These are phyloP conservation scores for Hedychridium roseum DNA, from an alignment of 2,888 invertebrate species.

Conservation along the genomic window DNA sequence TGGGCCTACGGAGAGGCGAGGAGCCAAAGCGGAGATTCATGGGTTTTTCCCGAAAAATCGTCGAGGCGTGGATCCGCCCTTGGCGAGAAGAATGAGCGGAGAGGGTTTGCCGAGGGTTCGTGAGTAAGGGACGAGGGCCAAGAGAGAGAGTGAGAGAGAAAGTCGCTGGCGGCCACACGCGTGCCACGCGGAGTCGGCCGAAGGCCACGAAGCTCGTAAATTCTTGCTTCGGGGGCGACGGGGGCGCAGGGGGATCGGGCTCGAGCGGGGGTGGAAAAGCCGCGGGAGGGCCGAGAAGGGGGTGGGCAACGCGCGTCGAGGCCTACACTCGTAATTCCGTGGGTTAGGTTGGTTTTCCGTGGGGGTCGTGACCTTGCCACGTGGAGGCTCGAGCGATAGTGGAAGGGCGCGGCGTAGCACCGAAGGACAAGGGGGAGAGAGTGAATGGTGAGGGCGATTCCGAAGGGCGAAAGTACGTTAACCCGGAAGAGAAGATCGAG, in stretches of 20 bases:
- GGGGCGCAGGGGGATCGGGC: not conserved
- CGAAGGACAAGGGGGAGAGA: constrained; percentile 31
- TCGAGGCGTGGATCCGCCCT: too few species aligned
- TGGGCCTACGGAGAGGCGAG: too few species aligned
- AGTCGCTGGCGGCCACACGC: constrained; percentile 14
- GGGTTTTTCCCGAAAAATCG: too few species aligned
- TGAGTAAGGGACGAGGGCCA: too few species aligned
- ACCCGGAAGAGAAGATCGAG: constrained; percentile 37
- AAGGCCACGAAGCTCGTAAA: constrained; percentile 54
- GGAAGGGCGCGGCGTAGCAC: constrained; percentile 9
- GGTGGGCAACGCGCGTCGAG: constrained; percentile 1
- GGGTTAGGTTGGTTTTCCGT: constrained; percentile 30
- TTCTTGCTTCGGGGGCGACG: constrained; percentile 41
- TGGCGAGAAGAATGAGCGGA: constrained; percentile 6
- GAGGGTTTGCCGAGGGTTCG: not conserved
- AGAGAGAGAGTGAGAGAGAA: not conserved
- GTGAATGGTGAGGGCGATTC: too few species aligned
- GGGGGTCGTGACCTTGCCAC: constrained; percentile 56
- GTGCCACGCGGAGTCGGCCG: constrained; percentile 28
- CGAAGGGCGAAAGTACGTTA: constrained; percentile 34
- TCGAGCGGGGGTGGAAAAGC: constrained; percentile 24
- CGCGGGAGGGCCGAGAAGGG: constrained; percentile 7
- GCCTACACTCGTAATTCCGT: constrained; percentile 5
- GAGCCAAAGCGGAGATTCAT: too few species aligned
- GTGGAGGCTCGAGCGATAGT: constrained; percentile 34